Base-by-base conservation (phyloP, 2,888 invertebrate species). In the Drosophila multiciliata region DNA sequence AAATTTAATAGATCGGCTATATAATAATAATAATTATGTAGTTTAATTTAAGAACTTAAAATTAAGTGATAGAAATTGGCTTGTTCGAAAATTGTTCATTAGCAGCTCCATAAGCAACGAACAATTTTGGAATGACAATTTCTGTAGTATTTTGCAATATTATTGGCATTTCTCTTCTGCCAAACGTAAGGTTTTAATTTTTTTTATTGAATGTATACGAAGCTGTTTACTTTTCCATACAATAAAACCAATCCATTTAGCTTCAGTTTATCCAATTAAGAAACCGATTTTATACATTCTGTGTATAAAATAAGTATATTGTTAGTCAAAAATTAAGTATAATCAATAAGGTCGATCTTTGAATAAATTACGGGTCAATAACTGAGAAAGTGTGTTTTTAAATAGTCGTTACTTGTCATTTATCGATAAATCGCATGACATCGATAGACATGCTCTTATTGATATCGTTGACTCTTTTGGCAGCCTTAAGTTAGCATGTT, bases 81-180 rank as follows among this genome's bases (percentile, higher is more conserved):
- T 85, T 89, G 84, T 85, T 85, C 84, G 69, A 89, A 85, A 85
- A 82, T 85, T 85, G 84, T 88, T 87, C 72, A 40, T 53, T 58
- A 15, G 36, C 49, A n/a, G 35, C n/a, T 23, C 6, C 35, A 50
- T 7, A 50, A 9, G 60, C 59, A 33, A 11, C 57, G 73, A 89
- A 88, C 84, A 85, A 85, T 85, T 85, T 89, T 87, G 80, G 84
- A 85, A 85, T 85, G 88, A 85, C 74, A 80, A 72, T 77, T 71
- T 71, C 52, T 73, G 63, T 85, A 74, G 67, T 61, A 63, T 36
- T 57, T 40, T 32, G 26, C 20, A 57, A 42, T 42, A 42, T 32
- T 63, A 66, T 63, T 68, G 72, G 80, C 66, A 68, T 62, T 35
- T 23, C 50, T 50, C 50, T 53, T 61, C 69, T 69, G 82, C 83